Evolutionary conservation across 2,888 invertebrate species (phyloP).

Genomic region (Chalcosyrphus nemorum): DNA sequence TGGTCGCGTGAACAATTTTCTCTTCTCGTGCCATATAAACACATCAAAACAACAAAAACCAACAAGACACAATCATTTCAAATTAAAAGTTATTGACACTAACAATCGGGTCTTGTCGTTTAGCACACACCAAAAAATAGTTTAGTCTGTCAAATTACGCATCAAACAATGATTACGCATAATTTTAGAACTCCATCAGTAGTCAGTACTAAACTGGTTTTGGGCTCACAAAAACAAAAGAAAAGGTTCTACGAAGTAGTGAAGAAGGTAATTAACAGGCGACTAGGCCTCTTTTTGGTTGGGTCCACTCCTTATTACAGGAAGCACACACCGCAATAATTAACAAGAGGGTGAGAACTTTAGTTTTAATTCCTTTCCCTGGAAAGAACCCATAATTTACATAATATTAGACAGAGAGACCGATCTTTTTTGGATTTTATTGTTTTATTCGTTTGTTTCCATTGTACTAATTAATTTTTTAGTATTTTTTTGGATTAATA

Average conservation of each 20-base stretch:
- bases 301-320: conserved; percentile 19
- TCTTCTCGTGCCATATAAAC: not conserved
- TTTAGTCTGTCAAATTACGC: conserved; percentile 18
- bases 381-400: not conserved
- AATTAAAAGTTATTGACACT: conserved; percentile 41
- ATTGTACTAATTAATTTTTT: not conserved
- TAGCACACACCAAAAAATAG: conserved; percentile 29
- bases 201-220: conserved; percentile 2
- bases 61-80: not conserved
- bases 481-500: not conserved
- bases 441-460: not conserved
- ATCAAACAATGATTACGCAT: conserved; percentile 9
- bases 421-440: not conserved
- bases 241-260: conserved; percentile 11
- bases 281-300: not conserved
- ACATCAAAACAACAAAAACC: not conserved
- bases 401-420: not conserved
- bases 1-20: not conserved
- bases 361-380: not conserved
- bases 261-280: conserved; percentile 4
- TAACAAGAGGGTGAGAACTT: conserved; percentile 7
- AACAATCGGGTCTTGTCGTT: not conserved
- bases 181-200: not conserved
- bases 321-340: conserved; percentile 25
- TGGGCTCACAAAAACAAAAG: no score